phyloP scores from a whole-genome alignment of 2,113 vertebrate species.

The Columba livia region DNA sequence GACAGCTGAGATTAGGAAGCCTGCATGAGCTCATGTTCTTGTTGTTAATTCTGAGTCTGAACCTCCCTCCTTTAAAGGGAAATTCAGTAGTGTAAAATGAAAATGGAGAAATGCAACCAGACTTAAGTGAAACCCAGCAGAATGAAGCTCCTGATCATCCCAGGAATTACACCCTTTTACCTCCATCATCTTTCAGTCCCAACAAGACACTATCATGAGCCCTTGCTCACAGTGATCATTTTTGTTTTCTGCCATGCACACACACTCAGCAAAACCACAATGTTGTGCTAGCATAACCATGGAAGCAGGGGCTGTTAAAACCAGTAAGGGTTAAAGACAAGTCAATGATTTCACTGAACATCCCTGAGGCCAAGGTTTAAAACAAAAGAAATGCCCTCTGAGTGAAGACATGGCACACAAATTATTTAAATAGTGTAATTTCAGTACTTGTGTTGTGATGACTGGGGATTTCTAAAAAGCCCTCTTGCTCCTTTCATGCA shows the following conservation, averaged over 20 bases:
- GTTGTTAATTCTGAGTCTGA: constrained; percentile 57
- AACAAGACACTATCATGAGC: background rate
- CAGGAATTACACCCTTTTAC: background rate
- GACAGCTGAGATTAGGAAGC: constrained; percentile 76
- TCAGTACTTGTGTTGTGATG: background rate
- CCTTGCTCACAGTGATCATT: background rate
- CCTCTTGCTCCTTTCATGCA: background rate
- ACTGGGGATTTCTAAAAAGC: background rate
- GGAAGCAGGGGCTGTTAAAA: background rate
- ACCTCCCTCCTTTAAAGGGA: constrained; percentile 65
- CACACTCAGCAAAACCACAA: background rate
- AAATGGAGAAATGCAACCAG: background rate
- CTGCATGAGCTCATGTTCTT: constrained; percentile 70
- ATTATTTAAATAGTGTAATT: background rate
- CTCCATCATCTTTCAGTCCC: background rate
- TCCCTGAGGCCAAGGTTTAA: background rate
- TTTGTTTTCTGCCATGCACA: background rate
- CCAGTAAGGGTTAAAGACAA: background rate
- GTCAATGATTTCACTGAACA: background rate
- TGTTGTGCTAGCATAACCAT: accelerated
- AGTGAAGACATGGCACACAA: background rate
- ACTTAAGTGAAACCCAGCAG: background rate
- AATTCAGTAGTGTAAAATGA: constrained; percentile 47
- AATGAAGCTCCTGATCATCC: background rate
- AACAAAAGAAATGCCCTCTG: background rate